Conservation (phyloP, 2,888 invertebrate genomes). For the Thereva nobilitata region DNA sequence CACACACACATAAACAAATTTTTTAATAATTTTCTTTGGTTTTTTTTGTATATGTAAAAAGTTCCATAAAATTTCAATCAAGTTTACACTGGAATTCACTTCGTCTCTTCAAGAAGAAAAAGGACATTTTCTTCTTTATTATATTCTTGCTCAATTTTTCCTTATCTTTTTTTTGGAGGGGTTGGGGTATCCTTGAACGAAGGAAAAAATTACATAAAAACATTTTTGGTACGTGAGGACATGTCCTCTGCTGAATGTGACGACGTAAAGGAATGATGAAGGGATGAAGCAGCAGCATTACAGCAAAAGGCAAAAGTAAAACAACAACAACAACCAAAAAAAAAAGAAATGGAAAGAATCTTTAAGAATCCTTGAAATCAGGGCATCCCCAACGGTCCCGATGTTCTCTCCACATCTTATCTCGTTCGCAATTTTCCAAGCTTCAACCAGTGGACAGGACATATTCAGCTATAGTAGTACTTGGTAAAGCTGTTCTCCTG, state of each 20-base stretch:
- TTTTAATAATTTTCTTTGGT: not conserved
- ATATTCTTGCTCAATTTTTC: constrained; percentile 2
- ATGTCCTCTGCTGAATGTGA: constrained; percentile 29
- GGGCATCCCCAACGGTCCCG: constrained; percentile 56
- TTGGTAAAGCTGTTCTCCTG: too few species aligned
- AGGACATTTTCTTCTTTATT: constrained; percentile 5
- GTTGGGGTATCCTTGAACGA: constrained; percentile 1
- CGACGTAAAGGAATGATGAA: constrained; percentile 30
- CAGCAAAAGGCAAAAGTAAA: too few species aligned
- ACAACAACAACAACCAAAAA: too few species aligned
- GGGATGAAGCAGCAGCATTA: too few species aligned
- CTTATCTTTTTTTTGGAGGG: not conserved
- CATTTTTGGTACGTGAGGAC: constrained; percentile 32
- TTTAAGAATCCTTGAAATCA: constrained; percentile 50
- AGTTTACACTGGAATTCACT: constrained; percentile 26
- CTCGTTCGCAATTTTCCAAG: constrained; percentile 20
- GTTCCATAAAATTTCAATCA: constrained; percentile 28
- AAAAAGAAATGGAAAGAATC: constrained; percentile 38
- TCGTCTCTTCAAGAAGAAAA: not conserved
- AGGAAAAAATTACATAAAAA: constrained; percentile 32
- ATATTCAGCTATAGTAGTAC: not conserved
- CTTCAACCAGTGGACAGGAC: constrained; percentile 26
- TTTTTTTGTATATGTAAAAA: not conserved
- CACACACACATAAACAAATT: not conserved
- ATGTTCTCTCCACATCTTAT: constrained; percentile 50